Evolutionary conservation across 2,888 invertebrate genomes (phyloP), one percentile per base, ranked within the genome.

Genomic region (Macrosoma leucophasiata): DNA sequence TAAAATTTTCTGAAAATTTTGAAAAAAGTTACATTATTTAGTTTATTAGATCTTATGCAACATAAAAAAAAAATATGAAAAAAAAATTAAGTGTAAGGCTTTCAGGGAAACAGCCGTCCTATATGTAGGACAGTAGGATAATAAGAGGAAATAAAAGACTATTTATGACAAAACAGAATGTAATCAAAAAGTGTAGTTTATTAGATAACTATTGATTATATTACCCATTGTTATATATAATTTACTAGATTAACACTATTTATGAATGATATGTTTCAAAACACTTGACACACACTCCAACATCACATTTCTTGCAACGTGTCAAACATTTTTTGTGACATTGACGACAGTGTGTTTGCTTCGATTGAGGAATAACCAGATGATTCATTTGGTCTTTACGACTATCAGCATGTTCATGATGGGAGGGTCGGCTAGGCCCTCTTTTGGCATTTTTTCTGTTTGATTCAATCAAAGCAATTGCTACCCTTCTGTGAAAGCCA

Each of bases 261-360:
- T 39, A 45, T 45, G 39, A 45, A 39, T 39, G 39, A 40, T 41
- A 43, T 43, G 40, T 40, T 46, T 40, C 42, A 40, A 42, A 46
- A 43, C 46, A 46, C 46, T 46, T 43, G 49, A 45, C 41, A 46
- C 41, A 41, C 41, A 42, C 40, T 40, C 43, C 46, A 43, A 46
- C 43, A 46, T 46, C 46, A 46, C 46, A 39, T 41, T 46, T 43
- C 33, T 41, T 46, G 39, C 41, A 41, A 38, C 43, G 39, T 41
- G 48, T 43, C 44, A 45, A 43, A 43, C 48, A 45, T 45, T 45
- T 43, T 41, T 45, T 48, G 41, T 42, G 42, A 44, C 47, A 44
- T 44, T 44, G 42, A 42, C 46, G 26, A 26, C 26, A 26, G 26
- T 11, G 26, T 26, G 26, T 26, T 26, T 26, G 26, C 26, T 26